Base-by-base conservation (phyloP, 2,888 invertebrate species). In the Mimumesa dahlbomi region DNA sequence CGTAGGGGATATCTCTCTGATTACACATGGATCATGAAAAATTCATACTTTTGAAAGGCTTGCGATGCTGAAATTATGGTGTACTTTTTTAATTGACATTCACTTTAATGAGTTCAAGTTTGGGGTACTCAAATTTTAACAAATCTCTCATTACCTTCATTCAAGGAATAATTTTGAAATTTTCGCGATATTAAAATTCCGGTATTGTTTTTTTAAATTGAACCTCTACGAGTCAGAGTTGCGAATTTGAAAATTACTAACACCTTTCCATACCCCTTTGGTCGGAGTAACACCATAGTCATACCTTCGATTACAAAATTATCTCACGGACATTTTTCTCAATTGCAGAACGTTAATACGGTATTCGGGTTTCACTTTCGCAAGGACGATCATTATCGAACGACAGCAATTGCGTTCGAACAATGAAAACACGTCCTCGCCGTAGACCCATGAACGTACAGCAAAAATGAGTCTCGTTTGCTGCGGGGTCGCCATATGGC, bases 401-500 rank as follows among this genome's bases (percentile, higher is more conserved):
- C 7, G 11, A 14, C 16, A 50, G 18, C 40, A 29, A 73, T 45
- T 43, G 13, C 11, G n/a, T 13, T 21, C 18, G 50, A 58, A 72
- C 73, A 68, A 77, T 62, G 61, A 59, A 53, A 62, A 58, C 52
- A 45, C 46, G 43, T 48, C 57, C n/a, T 69, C 34, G 53, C 22
- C 29, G 11, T 13, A 3, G 64, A 34, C 29, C 48, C 50, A 49
- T 22, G 48, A 56, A 58, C 53, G 46, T 49, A 45, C 45, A 29
- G 58, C 54, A 69, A 67, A 71, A 75, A 54, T 54, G 62, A 66
- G 59, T 40, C 75, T 64, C 54, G 69, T 59, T 80, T 48, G 75
- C 75, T 65, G 61, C 64, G 48, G 67, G 69, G 61, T 73, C 59
- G 66, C 84, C 84, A 83, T 83, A 83, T 83, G 83, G 84, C 84